phyloP scores from a whole-genome alignment of 2,888 invertebrate species.

The Napeogenes sylphis region DNA sequence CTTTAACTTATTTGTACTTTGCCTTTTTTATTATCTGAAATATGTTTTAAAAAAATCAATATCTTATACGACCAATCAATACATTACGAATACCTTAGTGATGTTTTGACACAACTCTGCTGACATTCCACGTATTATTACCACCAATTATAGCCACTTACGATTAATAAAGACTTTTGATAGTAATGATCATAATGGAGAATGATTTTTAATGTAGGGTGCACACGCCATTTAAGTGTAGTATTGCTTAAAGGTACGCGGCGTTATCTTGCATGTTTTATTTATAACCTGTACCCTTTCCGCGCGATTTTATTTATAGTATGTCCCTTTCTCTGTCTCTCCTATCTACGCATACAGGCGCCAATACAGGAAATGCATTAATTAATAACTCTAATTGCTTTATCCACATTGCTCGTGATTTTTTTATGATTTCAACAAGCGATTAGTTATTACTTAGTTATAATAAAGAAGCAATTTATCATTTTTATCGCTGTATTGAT shows the following conservation, averaged over 20 bases:
- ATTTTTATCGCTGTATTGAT: too few relatives aligned
- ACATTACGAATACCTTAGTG: slow-evolving; percentile 21
- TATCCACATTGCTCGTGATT: too few relatives aligned
- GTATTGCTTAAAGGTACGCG: slow-evolving; percentile 49
- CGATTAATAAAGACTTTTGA: slow-evolving; percentile 40
- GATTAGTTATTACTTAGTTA: too few relatives aligned
- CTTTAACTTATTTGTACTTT: slow-evolving; percentile 16
- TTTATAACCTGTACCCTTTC: slow-evolving; percentile 22
- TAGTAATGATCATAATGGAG: slow-evolving; percentile 44
- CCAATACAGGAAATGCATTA: slow-evolving; percentile 50
- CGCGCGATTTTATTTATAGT: slow-evolving; percentile 3
- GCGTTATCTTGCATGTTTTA: slow-evolving; percentile 58
- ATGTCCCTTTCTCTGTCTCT: slow-evolving; percentile 14
- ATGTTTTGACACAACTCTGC: slow-evolving; percentile 25
- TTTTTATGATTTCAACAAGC: too few relatives aligned
- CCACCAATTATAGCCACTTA: slow-evolving; percentile 41
- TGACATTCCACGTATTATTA: slow-evolving; percentile 36
- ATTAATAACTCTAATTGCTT: slow-evolving; percentile 48
- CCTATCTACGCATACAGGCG: slow-evolving; percentile 51
- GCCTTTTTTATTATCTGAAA: slow-evolving; percentile 14
- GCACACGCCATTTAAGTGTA: slow-evolving; percentile 37
- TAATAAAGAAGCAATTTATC: too few relatives aligned
- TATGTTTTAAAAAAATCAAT: background rate
- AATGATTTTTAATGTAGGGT: slow-evolving; percentile 47
- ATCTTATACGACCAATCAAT: slow-evolving; percentile 6